These are phyloP conservation scores for Halyomorpha halys DNA, from an alignment of 1,140 invertebrate species.

Conservation along the genomic window DNA sequence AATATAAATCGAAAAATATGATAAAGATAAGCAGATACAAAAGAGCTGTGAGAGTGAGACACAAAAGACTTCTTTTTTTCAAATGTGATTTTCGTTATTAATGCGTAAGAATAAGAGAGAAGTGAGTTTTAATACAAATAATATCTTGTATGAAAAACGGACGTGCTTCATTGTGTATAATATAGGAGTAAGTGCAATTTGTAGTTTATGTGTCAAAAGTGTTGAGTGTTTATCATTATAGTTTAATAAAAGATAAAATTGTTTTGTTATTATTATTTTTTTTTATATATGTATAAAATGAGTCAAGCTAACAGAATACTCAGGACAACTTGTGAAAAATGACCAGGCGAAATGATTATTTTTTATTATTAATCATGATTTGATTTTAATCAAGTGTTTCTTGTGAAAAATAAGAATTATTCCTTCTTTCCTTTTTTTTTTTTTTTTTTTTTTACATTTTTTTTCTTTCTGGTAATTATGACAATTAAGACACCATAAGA, in stretches of 20 bases:
- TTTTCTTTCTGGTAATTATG: too few species aligned
- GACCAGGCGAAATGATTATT: slow-evolving; percentile 15
- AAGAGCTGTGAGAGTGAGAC: slow-evolving; percentile 5
- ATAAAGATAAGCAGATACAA: too few species aligned
- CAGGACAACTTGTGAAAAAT: slow-evolving; percentile 20
- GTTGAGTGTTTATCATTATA: slow-evolving; percentile 26
- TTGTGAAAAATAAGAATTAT: background rate
- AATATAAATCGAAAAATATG: too few species aligned
- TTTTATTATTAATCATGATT: background rate
- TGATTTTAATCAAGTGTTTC: background rate
- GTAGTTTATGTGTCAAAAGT: slow-evolving; percentile 28
- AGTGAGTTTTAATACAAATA: slow-evolving; percentile 19
- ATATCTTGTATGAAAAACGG: slow-evolving; percentile 21
- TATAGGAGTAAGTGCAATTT: slow-evolving; percentile 29
- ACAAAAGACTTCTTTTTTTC: slow-evolving; percentile 22
- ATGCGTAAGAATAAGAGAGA: slow-evolving; percentile 17
- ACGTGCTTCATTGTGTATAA: slow-evolving; percentile 21
- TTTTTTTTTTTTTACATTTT: too few species aligned
- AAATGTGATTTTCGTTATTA: slow-evolving; percentile 27
- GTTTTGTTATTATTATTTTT: slow-evolving; percentile 19
- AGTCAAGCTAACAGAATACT: slow-evolving; percentile 18
- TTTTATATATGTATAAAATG: slow-evolving; percentile 12
- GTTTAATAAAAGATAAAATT: slow-evolving; percentile 24
- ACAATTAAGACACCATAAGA: too few species aligned
- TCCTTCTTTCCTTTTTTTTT: too few species aligned